Evolutionary conservation across 2,797 vertebrate species (phyloP).

Genomic region (Rallus crepitans): DNA sequence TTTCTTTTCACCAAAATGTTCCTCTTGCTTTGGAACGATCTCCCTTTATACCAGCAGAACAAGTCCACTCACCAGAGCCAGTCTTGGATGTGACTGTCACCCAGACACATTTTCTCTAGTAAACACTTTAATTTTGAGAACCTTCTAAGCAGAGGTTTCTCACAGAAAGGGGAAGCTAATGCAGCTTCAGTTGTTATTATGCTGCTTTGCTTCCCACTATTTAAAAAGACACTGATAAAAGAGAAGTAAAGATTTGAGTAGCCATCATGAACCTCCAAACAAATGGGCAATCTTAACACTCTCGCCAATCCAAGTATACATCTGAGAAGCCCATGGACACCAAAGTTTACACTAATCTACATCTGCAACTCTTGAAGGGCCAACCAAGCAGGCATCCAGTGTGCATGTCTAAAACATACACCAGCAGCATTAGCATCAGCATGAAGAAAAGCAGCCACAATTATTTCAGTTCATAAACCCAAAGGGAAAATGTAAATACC

Average conservation of each 20-base stretch:
- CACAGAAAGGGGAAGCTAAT: neutral
- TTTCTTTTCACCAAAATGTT: neutral
- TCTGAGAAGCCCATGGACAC: neutral
- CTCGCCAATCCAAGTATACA: neutral
- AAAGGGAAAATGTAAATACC: neutral
- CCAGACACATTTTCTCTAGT: neutral
- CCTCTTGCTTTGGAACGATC: neutral
- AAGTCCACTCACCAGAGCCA: neutral
- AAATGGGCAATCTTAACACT: neutral
- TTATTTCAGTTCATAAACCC: neutral
- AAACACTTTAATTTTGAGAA: conserved; percentile 6
- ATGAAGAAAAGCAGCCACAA: neutral
- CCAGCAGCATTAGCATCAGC: neutral
- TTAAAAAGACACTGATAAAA: neutral
- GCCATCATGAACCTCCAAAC: neutral
- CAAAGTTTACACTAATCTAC: neutral
- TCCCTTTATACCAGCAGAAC: neutral
- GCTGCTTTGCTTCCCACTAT: neutral
- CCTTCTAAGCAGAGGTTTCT: neutral
- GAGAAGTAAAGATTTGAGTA: neutral
- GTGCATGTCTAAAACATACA: neutral
- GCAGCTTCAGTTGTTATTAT: neutral
- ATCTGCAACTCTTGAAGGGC: neutral
- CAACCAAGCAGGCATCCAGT: neutral
- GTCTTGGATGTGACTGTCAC: neutral